phyloP scores from a whole-genome alignment of 2,113 vertebrate genomes.

The Catharus minimus region DNA sequence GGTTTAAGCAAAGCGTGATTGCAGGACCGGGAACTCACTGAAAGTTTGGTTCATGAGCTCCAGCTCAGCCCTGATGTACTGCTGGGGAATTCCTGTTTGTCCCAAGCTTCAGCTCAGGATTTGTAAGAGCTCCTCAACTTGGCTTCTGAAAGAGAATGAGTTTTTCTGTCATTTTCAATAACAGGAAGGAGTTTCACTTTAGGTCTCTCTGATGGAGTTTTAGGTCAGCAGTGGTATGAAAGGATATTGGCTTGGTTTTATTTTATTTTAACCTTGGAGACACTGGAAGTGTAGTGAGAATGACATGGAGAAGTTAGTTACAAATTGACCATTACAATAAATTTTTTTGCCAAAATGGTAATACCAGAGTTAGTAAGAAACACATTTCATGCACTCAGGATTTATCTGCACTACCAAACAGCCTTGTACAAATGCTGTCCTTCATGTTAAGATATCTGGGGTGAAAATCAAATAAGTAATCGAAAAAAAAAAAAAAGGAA shows the following conservation, averaged over 20 bases:
- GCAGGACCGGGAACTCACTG: not conserved
- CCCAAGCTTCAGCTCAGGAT: not conserved
- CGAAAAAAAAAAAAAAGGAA: not conserved
- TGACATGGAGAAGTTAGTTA: not conserved
- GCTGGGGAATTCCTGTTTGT: not conserved
- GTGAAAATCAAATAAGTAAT: not conserved
- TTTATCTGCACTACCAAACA: not conserved
- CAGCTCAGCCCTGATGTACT: not conserved
- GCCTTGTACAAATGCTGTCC: not conserved
- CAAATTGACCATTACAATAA: not conserved
- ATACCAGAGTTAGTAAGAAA: not conserved
- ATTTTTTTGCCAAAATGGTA: not conserved
- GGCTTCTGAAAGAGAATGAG: not conserved
- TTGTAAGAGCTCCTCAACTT: not conserved
- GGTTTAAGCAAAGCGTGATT: not conserved
- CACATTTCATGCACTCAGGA: not conserved
- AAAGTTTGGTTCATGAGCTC: not conserved
- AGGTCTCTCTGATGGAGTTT: not conserved
- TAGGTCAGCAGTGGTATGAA: not conserved
- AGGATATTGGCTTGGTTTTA: not conserved
- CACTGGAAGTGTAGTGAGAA: not conserved
- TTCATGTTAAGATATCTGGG: not conserved
- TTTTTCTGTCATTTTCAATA: not conserved
- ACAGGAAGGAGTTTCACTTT: not conserved
- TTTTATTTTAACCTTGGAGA: not conserved